Evolutionary conservation across 1,140 invertebrate genomes (phyloP), one percentile per base, ranked within the genome.

Genomic region (Sarcophaga peregrina): DNA sequence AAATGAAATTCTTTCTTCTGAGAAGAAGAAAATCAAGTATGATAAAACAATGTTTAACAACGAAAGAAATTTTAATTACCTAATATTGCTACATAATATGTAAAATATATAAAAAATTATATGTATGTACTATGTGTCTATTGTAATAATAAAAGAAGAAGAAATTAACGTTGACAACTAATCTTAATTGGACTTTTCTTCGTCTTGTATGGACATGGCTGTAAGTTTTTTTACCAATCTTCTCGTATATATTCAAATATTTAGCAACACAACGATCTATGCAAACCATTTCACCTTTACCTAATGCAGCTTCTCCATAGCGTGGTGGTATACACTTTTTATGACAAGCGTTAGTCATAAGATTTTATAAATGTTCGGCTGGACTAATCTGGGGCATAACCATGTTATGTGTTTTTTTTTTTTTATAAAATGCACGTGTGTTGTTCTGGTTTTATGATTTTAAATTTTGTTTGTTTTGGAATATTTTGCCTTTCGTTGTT

Each of bases 221-320:
- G 97, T 98, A 3, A 99, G 92, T 90, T 98, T 99, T n/a, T 91
- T 98, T 98, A 5, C 98, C 98, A 80, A 99, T 97, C 85, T 96
- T 93, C 89, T 99, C 98, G 88, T 99, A 98, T 83, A 99, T 95
- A 87, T 99, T 98, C 82, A 99, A 91, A 92, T 98, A 99, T 91
- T 99, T 99, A 0, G 98, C 97, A 2, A 99, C 97, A 92, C 98
- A 99, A 83, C 98, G 93, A 91, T 99, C 98, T 62, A 99, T 92
- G 91, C 98, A 99, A 3, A 99, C 97, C 50, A 97, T 95, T 92
- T 99, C 98, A 5, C 98, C 98, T 94, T 99, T 99, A 3, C 95
- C 96, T 81, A 99, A 92, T 88, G 99, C 98, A 8, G 96, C 91
- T 86, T 99, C 98, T 80, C 93, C 93, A 90, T 99, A 99, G 86